Percentiles rank a stretch among this genome's conserved stretches.
Evolutionary conservation across 2,888 invertebrate species (phyloP).

Genomic region (Psylliodes chrysocephalus): DNA sequence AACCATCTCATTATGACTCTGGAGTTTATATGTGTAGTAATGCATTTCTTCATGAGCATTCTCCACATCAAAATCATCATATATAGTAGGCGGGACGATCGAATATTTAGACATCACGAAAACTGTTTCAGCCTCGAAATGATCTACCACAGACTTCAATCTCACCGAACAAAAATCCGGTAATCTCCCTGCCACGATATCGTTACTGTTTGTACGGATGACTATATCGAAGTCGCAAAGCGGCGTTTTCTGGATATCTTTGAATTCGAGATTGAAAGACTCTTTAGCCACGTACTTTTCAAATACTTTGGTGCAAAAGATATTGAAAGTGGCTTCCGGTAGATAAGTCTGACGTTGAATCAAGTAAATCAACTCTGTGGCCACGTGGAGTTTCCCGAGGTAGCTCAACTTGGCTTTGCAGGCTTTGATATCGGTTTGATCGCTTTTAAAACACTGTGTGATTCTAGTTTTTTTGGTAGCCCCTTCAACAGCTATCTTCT

Average conservation of each 20-base stretch:
- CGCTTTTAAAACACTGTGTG: conserved; percentile 24
- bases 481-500: conserved; percentile 18
- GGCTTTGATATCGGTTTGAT: conserved; percentile 1
- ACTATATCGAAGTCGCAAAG: conserved; percentile 37
- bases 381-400: conserved; percentile 44
- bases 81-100: conserved; percentile 46
- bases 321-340: conserved; percentile 37
- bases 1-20: conserved; percentile 26
- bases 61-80: conserved; percentile 36
- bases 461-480: conserved; percentile 37
- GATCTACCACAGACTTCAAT: conserved; percentile 36
- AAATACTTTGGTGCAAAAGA: conserved; percentile 36
- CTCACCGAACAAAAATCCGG: conserved; percentile 44
- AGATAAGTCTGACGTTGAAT: conserved; percentile 40
- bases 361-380: conserved; percentile 46
- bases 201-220: conserved; percentile 18
- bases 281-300: conserved; percentile 31
- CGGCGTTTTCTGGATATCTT: conserved; percentile 33
- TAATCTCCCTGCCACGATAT: conserved; percentile 31
- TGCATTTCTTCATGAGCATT: conserved; percentile 21
- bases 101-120: conserved; percentile 44
- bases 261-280: conserved; percentile 24
- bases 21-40: conserved; percentile 37
- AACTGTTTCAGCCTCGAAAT: conserved; percentile 38
- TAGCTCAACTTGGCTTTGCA: conserved; percentile 42